A percentile compares a stretch with the other conserved stretches of the same genome.
Evolutionary conservation across 2,797 vertebrate species (phyloP).

Genomic region (Chaunax sp.): DNA sequence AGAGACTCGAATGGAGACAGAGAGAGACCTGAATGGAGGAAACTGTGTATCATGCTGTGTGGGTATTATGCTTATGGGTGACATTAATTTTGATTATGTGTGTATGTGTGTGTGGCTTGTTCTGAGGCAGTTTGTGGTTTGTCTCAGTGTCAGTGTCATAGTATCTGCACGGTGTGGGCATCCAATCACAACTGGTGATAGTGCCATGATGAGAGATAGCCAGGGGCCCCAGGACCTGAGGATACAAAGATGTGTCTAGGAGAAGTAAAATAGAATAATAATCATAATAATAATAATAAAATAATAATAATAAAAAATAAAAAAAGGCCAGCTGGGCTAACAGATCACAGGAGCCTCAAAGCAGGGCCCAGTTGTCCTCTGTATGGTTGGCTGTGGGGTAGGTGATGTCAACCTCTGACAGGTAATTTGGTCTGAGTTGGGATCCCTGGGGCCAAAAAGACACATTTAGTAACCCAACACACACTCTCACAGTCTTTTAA

Average conservation of each 20-base stretch:
- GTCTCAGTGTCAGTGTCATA: constrained; percentile 35
- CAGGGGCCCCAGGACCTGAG: constrained; percentile 35
- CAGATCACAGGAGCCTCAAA: constrained; percentile 75
- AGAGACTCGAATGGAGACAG: constrained; percentile 23
- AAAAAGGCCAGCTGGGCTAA: constrained; percentile 65
- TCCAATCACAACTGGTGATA: constrained; percentile 54
- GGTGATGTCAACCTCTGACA: constrained; percentile 84
- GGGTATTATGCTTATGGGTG: constrained; percentile 51
- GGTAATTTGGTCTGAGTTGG: constrained; percentile 82
- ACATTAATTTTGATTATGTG: constrained; percentile 54
- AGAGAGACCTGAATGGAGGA: constrained; percentile 11
- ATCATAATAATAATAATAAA: constrained; percentile 24
- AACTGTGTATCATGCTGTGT: constrained; percentile 44
- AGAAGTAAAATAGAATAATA: constrained; percentile 18
- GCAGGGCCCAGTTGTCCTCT: constrained; percentile 77
- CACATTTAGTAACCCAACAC: constrained; percentile 48
- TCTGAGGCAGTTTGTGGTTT: constrained; percentile 42
- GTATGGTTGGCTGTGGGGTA: constrained; percentile 76
- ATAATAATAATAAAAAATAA: constrained; percentile 27
- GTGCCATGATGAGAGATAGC: constrained; percentile 59
- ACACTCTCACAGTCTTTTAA: constrained; percentile 16
- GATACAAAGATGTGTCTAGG: constrained; percentile 50
- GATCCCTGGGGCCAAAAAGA: constrained; percentile 66
- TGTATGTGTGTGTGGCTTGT: background rate
- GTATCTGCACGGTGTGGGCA: constrained; percentile 39